These are phyloP conservation scores for Trichechus manatus DNA, from an alignment of 2,113 vertebrate species.

Conservation along the genomic window DNA sequence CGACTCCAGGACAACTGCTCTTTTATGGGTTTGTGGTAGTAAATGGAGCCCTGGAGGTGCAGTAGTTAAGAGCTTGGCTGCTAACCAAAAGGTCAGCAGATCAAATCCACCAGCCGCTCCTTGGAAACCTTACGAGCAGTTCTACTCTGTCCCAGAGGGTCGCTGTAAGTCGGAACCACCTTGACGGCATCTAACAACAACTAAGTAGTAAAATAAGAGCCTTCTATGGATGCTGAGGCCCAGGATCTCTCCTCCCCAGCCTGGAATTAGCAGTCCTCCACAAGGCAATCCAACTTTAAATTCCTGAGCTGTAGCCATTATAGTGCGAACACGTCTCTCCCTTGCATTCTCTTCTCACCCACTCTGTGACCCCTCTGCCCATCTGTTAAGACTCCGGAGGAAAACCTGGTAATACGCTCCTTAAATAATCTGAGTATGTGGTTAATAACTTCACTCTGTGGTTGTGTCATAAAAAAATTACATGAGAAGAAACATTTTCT, in stretches of 20 bases:
- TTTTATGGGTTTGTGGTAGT: neutral
- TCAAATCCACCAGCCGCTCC: too few relatives aligned
- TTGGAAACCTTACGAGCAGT: too few relatives aligned
- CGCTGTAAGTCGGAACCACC: too few relatives aligned
- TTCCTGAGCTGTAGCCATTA: neutral
- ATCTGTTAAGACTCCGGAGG: neutral
- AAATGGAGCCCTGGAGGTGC: neutral
- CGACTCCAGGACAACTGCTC: neutral
- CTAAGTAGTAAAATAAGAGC: too few relatives aligned
- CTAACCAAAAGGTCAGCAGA: too few relatives aligned
- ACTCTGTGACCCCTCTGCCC: neutral
- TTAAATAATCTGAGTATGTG: too few relatives aligned
- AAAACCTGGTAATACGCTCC: neutral
- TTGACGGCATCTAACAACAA: too few relatives aligned
- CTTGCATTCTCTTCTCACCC: neutral
- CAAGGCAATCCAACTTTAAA: neutral
- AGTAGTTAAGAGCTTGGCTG: too few relatives aligned
- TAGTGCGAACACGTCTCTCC: accelerated
- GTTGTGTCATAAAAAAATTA: neutral
- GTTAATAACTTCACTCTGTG: neutral
- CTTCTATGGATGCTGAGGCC: neutral
- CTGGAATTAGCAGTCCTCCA: neutral
- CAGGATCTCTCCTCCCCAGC: neutral
- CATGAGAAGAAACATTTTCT: neutral
- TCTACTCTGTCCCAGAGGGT: too few relatives aligned